phyloP scores from a whole-genome alignment of 2,113 vertebrate genomes.

The Coturnix japonica region DNA sequence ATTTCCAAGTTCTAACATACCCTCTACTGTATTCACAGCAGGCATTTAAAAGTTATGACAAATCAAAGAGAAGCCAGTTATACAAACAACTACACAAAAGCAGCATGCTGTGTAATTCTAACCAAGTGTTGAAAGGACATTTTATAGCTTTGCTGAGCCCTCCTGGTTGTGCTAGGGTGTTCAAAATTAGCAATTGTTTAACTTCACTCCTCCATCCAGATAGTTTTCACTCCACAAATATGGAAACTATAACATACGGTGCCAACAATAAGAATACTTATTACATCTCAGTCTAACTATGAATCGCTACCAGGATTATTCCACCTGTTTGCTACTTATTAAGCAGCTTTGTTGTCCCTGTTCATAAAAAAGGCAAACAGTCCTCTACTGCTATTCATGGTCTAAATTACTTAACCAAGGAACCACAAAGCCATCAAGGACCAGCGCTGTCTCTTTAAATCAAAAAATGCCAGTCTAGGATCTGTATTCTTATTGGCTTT shows the following conservation, averaged over 20 bases:
- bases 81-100: background rate
- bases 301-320: background rate
- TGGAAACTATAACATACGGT: background rate
- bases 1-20: background rate
- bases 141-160: background rate
- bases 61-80: background rate
- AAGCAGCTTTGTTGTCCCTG: background rate
- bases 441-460: background rate
- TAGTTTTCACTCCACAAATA: background rate
- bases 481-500: background rate
- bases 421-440: background rate
- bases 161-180: background rate
- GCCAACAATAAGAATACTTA: background rate
- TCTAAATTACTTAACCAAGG: background rate
- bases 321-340: background rate
- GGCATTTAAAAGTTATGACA: background rate
- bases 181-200: background rate
- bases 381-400: background rate
- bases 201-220: background rate
- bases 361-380: background rate
- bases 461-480: background rate
- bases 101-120: background rate
- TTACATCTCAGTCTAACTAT: background rate
- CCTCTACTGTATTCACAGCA: background rate
- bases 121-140: background rate